These are phyloP conservation scores for Abrostola tripartita DNA, from an alignment of 2,888 invertebrate species.

Conservation along the genomic window DNA sequence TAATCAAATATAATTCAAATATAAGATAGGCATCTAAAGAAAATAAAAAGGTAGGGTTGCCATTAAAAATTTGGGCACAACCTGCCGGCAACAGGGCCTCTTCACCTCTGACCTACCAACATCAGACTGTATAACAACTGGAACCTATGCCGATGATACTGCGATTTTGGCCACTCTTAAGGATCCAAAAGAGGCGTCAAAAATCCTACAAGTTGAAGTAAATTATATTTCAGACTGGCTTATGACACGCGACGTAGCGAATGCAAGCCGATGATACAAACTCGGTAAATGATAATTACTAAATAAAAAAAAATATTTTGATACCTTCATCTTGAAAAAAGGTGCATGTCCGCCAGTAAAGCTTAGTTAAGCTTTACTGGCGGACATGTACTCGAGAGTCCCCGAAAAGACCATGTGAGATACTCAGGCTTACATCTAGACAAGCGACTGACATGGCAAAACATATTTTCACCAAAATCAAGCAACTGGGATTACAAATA, in stretches of 20 bases:
- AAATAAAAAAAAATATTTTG: neutral
- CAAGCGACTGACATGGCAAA: neutral
- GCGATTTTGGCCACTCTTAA: neutral
- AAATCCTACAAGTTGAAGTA: neutral
- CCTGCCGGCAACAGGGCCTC: too few species aligned
- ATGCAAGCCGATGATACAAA: neutral
- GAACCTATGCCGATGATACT: neutral
- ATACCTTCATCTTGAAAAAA: neutral
- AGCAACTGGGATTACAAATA: neutral
- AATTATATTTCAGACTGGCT: neutral
- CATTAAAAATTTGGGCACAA: too few species aligned
- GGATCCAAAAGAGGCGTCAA: neutral
- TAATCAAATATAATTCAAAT: too few species aligned
- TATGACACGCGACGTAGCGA: neutral
- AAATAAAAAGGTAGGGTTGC: too few species aligned
- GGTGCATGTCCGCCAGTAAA: too few species aligned
- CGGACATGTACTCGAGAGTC: too few species aligned
- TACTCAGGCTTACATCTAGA: conserved; percentile 1
- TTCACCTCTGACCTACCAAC: neutral
- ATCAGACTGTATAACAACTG: neutral
- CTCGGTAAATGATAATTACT: neutral
- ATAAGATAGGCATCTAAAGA: too few species aligned
- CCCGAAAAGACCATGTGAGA: neutral
- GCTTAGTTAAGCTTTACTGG: too few species aligned
- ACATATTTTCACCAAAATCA: neutral